phyloP scores from a whole-genome alignment of 2,888 invertebrate genomes.

The Mythimna ferrago region DNA sequence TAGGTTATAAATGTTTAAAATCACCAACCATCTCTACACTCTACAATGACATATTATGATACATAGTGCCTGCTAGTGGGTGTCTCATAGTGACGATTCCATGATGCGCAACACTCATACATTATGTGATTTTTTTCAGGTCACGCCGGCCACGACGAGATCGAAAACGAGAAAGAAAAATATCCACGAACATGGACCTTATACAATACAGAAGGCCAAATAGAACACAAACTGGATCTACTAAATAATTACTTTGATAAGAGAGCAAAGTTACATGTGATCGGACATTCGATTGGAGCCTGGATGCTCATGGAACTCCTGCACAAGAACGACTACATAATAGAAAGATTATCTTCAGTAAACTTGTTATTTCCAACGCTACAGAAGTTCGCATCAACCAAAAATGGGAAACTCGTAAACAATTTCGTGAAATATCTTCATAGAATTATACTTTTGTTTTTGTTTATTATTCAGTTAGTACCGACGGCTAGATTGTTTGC shows the following conservation, averaged over 20 bases:
- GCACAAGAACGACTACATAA: slow-evolving; percentile 44
- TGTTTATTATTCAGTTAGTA: slow-evolving; percentile 42
- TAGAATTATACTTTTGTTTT: slow-evolving; percentile 44
- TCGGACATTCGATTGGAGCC: slow-evolving; percentile 52
- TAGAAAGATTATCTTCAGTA: slow-evolving; percentile 47
- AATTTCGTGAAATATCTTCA: slow-evolving; percentile 45
- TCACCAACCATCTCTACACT: not conserved
- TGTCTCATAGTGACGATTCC: not conserved
- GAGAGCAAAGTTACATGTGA: slow-evolving; percentile 45
- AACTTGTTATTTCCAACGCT: slow-evolving; percentile 58
- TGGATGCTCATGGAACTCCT: slow-evolving; percentile 58
- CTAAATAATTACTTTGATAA: slow-evolving; percentile 42
- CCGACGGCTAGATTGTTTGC: slow-evolving; percentile 34
- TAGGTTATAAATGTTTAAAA: too few species aligned
- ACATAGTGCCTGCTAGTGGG: too few species aligned
- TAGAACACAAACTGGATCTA: slow-evolving; percentile 56
- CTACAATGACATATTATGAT: not conserved
- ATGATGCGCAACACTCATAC: too few species aligned
- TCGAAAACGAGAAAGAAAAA: slow-evolving; percentile 17
- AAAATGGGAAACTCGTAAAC: slow-evolving; percentile 52
- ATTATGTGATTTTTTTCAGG: slow-evolving; percentile 26
- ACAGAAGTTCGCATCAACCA: slow-evolving; percentile 48
- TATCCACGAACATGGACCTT: slow-evolving; percentile 21
- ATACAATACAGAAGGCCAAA: slow-evolving; percentile 47
- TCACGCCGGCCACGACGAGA: slow-evolving; percentile 41